Base-by-base conservation (phyloP, 1,140 invertebrate species). In the Batillaria attramentaria region DNA sequence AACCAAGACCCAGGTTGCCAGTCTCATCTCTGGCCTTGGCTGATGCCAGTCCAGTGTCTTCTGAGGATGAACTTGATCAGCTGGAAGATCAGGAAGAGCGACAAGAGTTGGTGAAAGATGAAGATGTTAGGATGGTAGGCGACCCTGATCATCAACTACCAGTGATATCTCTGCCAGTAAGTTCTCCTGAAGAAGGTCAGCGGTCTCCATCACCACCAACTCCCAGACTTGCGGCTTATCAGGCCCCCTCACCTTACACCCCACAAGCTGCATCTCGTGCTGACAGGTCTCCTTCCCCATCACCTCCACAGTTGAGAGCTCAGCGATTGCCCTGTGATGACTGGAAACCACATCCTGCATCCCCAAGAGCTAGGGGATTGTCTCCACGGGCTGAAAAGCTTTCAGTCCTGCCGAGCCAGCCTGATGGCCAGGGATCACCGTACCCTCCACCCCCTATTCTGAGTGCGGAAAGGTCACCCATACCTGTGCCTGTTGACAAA, bases 211-310 rank as follows among this genome's bases (percentile, higher is more conserved):
- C 77, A 42, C 57, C 68, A 10, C 18, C 24, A 43, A n/a, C n/a
- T n/a, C n/a, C n/a, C n/a, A n/a, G n/a, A n/a, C n/a, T n/a, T n/a
- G n/a, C n/a, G n/a, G 57, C 39, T 5, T 46, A 41, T 62, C 69
- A 43, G 39, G 50, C 4, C 77, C 77, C 8, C 77, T 70, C 28
- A 65, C 73, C 20, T 79, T 70, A n/a, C 77, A 68, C 31, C 54
- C 39, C 31, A 54, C 68, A 60, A 72, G 69, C 39, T 78, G 65
- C 18, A 78, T 78, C 37, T 78, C 76, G 31, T 78, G 65, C 69
- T 65, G 60, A 54, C 65, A 78, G 39, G 35, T 78, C 37, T 68
- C n/a, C n/a, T n/a, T 39, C 54, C 5, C 73, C 73, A 8, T 75
- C 73, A 10, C 73, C 73, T 0, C 73, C 73, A 33, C 60, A 42